A percentile compares a stretch with the other conserved stretches of the same genome.
These are phyloP conservation scores for Zaprionus tsacasi DNA, from an alignment of 1,140 invertebrate genomes.

Conservation along the genomic window DNA sequence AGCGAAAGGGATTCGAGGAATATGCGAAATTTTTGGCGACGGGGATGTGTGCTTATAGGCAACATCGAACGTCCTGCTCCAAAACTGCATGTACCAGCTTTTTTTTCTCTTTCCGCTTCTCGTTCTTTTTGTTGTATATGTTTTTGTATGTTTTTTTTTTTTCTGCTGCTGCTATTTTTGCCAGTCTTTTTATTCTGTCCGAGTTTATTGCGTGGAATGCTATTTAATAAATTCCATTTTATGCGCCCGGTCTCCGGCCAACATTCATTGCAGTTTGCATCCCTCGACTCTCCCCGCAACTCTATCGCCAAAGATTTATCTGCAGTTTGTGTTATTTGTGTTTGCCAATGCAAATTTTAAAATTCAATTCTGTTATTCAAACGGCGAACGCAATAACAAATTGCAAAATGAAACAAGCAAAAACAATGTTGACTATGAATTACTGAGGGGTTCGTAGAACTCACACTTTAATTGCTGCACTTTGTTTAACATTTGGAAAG, in stretches of 20 bases:
- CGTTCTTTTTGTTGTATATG: background rate
- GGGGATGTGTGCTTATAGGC: constrained; percentile 35
- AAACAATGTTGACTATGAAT: constrained; percentile 4
- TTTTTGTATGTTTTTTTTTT: constrained; percentile 35
- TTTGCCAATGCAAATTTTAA: constrained; percentile 73
- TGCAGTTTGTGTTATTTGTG: constrained; percentile 57
- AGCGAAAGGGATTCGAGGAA: constrained; percentile 26
- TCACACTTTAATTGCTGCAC: background rate
- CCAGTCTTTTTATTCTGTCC: constrained; percentile 44
- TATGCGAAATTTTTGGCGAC: constrained; percentile 34
- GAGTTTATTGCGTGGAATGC: constrained; percentile 80
- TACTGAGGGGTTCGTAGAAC: background rate
- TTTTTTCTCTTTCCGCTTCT: constrained; percentile 36
- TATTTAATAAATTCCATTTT: constrained; percentile 83
- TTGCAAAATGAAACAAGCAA: constrained; percentile 35
- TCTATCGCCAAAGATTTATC: constrained; percentile 61
- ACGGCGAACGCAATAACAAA: constrained; percentile 52
- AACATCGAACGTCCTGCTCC: constrained; percentile 72
- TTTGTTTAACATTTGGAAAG: background rate
- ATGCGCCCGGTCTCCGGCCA: constrained; percentile 15
- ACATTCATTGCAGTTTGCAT: constrained; percentile 8
- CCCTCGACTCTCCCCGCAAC: constrained; percentile 8
- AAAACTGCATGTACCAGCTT: constrained; percentile 77
- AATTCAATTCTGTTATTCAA: constrained; percentile 74
- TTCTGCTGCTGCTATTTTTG: constrained; percentile 35